These are phyloP conservation scores for Linepithema humile DNA, from an alignment of 1,140 invertebrate genomes.

Conservation along the genomic window DNA sequence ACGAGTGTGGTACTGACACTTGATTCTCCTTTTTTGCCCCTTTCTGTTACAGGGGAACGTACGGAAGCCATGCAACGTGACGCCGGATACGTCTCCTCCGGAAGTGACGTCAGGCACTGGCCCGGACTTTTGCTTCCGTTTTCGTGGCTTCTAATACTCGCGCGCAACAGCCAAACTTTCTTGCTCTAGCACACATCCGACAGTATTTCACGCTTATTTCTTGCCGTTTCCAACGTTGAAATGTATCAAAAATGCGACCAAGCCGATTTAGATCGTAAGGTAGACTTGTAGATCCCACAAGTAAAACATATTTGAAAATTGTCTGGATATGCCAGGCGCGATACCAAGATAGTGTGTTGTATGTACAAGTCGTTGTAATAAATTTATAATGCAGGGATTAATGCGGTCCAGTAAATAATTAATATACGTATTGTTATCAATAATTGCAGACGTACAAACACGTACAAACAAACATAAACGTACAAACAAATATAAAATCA, in stretches of 20 bases:
- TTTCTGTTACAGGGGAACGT: slow-evolving; percentile 80
- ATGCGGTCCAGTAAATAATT: background rate
- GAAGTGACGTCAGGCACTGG: slow-evolving; percentile 71
- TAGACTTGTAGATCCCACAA: slow-evolving; percentile 7
- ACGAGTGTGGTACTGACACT: slow-evolving; percentile 35
- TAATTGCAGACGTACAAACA: too few species aligned
- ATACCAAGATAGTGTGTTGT: too few species aligned
- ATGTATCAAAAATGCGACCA: slow-evolving; percentile 64
- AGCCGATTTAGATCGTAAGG: slow-evolving; percentile 60
- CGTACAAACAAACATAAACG: too few species aligned
- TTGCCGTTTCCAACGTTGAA: slow-evolving; percentile 31
- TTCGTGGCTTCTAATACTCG: slow-evolving; percentile 74
- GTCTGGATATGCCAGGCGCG: too few species aligned
- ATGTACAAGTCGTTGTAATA: too few species aligned
- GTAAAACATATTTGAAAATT: slow-evolving; percentile 8
- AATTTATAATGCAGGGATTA: background rate
- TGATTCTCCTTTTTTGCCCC: slow-evolving; percentile 33
- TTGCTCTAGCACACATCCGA: slow-evolving; percentile 70
- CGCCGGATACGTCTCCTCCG: slow-evolving; percentile 75
- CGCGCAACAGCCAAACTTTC: slow-evolving; percentile 75
- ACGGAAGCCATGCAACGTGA: slow-evolving; percentile 84
- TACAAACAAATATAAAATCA: too few species aligned
- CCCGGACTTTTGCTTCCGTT: slow-evolving; percentile 72
- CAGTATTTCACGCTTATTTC: slow-evolving; percentile 74
- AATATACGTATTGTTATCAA: too few species aligned